phyloP scores from a whole-genome alignment of 2,888 invertebrate genomes.

The Pyrrhosoma nymphula region DNA sequence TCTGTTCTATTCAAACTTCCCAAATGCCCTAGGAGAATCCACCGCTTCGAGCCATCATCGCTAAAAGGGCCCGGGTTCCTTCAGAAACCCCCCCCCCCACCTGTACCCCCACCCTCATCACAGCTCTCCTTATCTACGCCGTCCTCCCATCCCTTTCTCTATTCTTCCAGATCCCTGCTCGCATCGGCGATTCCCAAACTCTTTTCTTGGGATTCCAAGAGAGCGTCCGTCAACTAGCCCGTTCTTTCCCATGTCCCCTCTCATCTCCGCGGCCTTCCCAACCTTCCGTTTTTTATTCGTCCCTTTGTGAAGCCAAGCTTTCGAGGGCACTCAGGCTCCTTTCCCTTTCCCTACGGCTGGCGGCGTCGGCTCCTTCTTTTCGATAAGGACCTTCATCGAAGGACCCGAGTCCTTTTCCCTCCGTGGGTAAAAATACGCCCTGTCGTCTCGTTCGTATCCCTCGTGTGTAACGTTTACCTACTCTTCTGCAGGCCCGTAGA shows the following conservation, averaged over 20 bases:
- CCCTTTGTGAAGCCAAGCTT: background rate
- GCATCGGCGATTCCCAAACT: background rate
- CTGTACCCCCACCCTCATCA: background rate
- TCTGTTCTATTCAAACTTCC: constrained; percentile 36
- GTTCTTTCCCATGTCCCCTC: no score
- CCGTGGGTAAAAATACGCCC: background rate
- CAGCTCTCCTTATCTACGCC: background rate
- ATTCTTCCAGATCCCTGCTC: no score
- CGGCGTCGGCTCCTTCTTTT: background rate
- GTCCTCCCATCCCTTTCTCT: background rate
- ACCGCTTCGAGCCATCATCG: background rate
- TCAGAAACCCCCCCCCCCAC: background rate
- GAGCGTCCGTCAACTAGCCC: constrained; percentile 7
- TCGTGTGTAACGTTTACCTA: background rate
- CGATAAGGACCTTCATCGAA: background rate
- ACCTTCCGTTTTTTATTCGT: background rate
- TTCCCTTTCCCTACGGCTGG: background rate
- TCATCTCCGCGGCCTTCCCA: background rate
- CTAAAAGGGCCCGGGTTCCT: background rate
- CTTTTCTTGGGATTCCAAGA: constrained; percentile 43
- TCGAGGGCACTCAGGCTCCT: background rate
- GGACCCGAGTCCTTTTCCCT: background rate
- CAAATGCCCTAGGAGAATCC: background rate
- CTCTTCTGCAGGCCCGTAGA: background rate
- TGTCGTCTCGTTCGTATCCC: background rate